These are phyloP conservation scores for Anoncus sp. DNA, from an alignment of 2,888 invertebrate species.

Conservation along the genomic window DNA sequence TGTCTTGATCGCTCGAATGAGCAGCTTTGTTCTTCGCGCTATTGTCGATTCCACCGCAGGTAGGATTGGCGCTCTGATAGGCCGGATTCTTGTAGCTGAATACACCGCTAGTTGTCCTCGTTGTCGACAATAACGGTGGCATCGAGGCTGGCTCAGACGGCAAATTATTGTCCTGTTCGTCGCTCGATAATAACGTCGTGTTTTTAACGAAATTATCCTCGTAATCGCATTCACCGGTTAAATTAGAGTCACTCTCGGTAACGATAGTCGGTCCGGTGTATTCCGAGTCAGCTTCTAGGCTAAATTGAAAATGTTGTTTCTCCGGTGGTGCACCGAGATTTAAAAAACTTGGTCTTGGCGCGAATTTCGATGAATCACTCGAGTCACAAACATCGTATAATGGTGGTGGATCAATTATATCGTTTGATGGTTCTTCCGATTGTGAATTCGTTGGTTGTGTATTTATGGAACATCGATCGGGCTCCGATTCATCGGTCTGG, in stretches of 20 bases:
- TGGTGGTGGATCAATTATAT: slow-evolving; percentile 80
- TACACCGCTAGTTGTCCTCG: slow-evolving; percentile 80
- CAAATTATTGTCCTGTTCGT: slow-evolving; percentile 81
- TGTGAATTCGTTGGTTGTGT: slow-evolving; percentile 79
- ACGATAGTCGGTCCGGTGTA: slow-evolving; percentile 85
- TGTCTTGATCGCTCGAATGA: slow-evolving; percentile 83
- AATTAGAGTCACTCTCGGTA: slow-evolving; percentile 83
- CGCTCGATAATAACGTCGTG: slow-evolving; percentile 80
- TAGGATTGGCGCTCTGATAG: slow-evolving; percentile 90
- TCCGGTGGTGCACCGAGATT: slow-evolving; percentile 87
- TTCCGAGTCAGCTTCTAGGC: slow-evolving; percentile 70
- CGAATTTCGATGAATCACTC: slow-evolving; percentile 78
- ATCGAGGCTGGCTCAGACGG: slow-evolving; percentile 85
- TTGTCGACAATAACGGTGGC: slow-evolving; percentile 84
- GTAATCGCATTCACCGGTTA: slow-evolving; percentile 82
- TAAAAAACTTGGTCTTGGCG: slow-evolving; percentile 86
- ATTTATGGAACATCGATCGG: slow-evolving; percentile 79
- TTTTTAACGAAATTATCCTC: slow-evolving; percentile 81
- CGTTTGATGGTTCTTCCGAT: slow-evolving; percentile 74
- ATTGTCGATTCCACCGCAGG: slow-evolving; percentile 74
- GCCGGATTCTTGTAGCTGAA: slow-evolving; percentile 90
- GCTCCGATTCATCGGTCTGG: slow-evolving; percentile 78
- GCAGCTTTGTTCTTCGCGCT: slow-evolving; percentile 64
- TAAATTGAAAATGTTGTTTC: slow-evolving; percentile 89
- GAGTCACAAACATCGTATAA: slow-evolving; percentile 78